Evolutionary conservation across 2,797 vertebrate species (phyloP).

Genomic region (Parauchenoglanis punctatus): DNA sequence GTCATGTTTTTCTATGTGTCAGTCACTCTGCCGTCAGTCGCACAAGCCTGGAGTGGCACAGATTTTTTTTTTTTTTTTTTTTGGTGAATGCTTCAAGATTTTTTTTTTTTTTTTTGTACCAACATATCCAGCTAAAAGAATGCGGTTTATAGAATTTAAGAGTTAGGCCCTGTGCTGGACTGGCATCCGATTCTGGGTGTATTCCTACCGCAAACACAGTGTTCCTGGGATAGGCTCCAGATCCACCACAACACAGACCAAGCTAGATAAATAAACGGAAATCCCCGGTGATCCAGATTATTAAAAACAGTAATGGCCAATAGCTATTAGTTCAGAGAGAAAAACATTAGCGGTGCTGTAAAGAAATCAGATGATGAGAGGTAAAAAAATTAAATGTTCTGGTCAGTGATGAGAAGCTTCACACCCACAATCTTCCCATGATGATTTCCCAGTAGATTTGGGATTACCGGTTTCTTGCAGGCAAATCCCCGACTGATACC

Average conservation of each 20-base stretch:
- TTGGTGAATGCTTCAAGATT: no score
- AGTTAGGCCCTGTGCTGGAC: not conserved
- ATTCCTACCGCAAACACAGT: not conserved
- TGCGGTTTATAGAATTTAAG: not conserved
- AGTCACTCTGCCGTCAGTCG: slow-evolving; percentile 5
- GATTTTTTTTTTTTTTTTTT: not conserved
- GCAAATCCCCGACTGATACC: slow-evolving; percentile 39
- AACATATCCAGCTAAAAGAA: not conserved
- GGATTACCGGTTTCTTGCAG: slow-evolving; percentile 55
- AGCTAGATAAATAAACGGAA: not conserved
- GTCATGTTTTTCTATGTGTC: slow-evolving; percentile 26
- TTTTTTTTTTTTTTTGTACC: not conserved
- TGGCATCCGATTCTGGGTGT: not conserved
- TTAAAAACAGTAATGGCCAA: not conserved
- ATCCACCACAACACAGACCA: not conserved
- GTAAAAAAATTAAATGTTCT: not conserved
- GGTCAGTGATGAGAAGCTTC: slow-evolving; percentile 21
- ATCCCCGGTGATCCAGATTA: not conserved
- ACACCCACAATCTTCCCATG: slow-evolving; percentile 25
- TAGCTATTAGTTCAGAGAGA: not conserved
- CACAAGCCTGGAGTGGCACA: not conserved
- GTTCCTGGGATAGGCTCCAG: not conserved
- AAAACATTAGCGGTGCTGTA: no score
- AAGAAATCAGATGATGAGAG: not conserved
- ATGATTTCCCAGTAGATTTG: slow-evolving; percentile 58